Percentiles rank a stretch among this genome's conserved stretches.
Evolutionary conservation across 2,797 vertebrate species (phyloP).

Genomic region (Crypturellus tataupa): DNA sequence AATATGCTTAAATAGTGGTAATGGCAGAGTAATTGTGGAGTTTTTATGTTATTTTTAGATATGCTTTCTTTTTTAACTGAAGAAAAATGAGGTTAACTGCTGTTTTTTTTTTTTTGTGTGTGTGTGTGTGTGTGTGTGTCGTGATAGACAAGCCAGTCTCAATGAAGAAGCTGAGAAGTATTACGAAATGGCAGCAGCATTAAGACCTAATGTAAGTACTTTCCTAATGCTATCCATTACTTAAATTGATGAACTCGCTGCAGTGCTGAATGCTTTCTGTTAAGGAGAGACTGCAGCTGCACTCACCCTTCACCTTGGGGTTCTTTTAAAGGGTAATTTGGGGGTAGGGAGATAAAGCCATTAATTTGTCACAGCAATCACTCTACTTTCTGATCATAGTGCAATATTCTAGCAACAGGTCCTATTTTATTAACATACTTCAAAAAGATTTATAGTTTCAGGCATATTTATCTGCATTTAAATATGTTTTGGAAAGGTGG

Average conservation of each 20-base stretch:
- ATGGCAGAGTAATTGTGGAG: not conserved
- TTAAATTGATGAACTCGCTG: not conserved
- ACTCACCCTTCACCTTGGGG: not conserved
- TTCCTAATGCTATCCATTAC: not conserved
- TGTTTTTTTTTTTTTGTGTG: not conserved
- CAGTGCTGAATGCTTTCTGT: not conserved
- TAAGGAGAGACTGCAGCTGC: not conserved
- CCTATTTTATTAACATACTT: not conserved
- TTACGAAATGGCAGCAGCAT: slow-evolving; percentile 92
- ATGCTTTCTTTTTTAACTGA: not conserved
- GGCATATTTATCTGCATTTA: not conserved
- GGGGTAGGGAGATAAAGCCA: not conserved
- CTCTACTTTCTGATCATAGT: not conserved
- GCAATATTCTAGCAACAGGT: not conserved
- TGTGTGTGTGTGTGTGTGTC: no score
- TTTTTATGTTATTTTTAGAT: not conserved
- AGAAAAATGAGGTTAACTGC: not conserved
- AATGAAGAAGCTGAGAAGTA: slow-evolving; percentile 97
- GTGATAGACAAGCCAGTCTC: slow-evolving; percentile 95
- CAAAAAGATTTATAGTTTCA: not conserved
- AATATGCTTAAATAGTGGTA: not conserved
- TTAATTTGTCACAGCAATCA: not conserved
- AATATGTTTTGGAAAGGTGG: not conserved
- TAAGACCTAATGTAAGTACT: slow-evolving; percentile 96
- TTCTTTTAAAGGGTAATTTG: slow-evolving; percentile 17